Base-by-base conservation (phyloP, 2,888 invertebrate genomes). In the Drosophila lacicola region DNA sequence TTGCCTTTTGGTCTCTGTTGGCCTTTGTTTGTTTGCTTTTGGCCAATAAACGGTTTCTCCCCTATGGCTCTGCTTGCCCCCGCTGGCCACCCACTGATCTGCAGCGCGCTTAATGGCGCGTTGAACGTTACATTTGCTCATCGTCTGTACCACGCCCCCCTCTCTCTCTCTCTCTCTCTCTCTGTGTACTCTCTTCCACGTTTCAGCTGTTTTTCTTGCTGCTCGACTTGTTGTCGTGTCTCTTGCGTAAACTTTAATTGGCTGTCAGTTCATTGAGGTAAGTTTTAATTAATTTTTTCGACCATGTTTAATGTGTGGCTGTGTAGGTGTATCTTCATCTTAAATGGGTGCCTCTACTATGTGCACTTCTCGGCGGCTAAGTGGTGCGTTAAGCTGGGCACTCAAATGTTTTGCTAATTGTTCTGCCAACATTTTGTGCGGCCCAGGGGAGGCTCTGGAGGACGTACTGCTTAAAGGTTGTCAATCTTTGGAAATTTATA, bases 231-330 rank as follows among this genome's bases (percentile, higher is more conserved):
- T 77, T 81, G 70, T 66, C 70, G 66, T 74, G 79, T 72, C 74
- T 74, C 73, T 75, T 75, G 83, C 77, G 79, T 82, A 78, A 82
- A 83, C 86, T 84, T 86, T 83, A 83, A 86, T 84, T 84, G 86
- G 81, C 77, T 86, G 83, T 78, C 86, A 83, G 81, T 79, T 79
- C 84, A 78, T 74, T 74, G 78, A 83, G 86, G 86, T 81, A 86
- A 86, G 81, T 81, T 86, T 86, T 82, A 86, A 84, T 86, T 86
- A 83, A 84, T 86, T 84, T 83, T 81, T 70, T 60, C 45, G 67
- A 55, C 69, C 67, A 65, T 60, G 46, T 55, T 66, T 41, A 39
- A 56, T 55, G 50, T 60, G 21, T 50, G 56, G 41, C 14, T 14
- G 33, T 55, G 34, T 47, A 17, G 34, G n/a, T 55, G 25, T 45